Base-by-base conservation (phyloP, 2,797 vertebrate genomes). In the Agapornis canus region DNA sequence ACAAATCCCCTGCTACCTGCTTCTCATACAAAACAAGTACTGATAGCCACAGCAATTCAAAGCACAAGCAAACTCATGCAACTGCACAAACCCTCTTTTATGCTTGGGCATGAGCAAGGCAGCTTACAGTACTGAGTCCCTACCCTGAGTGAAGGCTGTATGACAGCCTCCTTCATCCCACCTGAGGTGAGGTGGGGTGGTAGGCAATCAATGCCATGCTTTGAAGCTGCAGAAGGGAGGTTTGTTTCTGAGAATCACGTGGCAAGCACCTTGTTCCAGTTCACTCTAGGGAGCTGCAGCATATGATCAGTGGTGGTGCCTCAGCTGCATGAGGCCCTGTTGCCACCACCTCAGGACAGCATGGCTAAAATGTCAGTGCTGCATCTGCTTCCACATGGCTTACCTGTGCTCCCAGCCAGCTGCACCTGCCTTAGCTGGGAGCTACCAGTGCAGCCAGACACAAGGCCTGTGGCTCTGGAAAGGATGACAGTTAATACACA, bases 381-480 rank as follows among this genome's bases (percentile, higher is more conserved):
- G 32, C 68, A 14, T 13, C 23, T 35, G 32, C 61, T 47, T 37
- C 77, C 49, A 2, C 2, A 0, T 5, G 32, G n/a, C 37, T 78
- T 51, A 9, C 3, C 26, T 2, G 21, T 40, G 43, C 5, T 52
- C 43, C 23, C 68, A 35, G 63, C 49, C 77, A 68, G n/a, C 59
- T 51, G 39, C 15, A 16, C 48, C 70, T 37, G n/a, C 63, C 63
- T 6, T 6, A 35, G 48, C 26, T 4, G 2, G 23, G 42, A 7
- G 7, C 2, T 13, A 27, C 16, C 26, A 39, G 70, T 26, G 25
- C 22, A 64, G 57, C 45, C 82, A 32, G 25, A 32, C 5, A 3
- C 0, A 0, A 0, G 2, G 43, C 52, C 39, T 9, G 14, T 2
- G 23, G 52, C 42, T 19, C 3, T 0, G 32, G 35, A 11, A n/a